These are phyloP conservation scores for Yasuhikotakia modesta DNA, from an alignment of 2,797 vertebrate species.

Conservation along the genomic window DNA sequence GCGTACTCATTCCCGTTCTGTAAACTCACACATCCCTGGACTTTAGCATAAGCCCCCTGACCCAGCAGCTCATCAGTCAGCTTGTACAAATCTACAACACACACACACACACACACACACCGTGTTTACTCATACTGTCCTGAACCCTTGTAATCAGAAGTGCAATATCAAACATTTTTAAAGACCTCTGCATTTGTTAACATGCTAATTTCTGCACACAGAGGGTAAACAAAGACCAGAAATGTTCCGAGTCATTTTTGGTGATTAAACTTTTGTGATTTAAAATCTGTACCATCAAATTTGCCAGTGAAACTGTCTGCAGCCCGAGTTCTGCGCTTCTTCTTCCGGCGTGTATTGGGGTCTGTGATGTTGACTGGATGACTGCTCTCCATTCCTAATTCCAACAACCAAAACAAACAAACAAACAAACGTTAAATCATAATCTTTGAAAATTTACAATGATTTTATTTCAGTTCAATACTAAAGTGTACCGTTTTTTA, in stretches of 20 bases:
- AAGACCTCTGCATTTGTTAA: no score
- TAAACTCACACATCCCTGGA: conserved; percentile 90
- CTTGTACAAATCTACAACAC: conserved; percentile 85
- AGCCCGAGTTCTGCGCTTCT: conserved; percentile 86
- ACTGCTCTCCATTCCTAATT: conserved; percentile 85
- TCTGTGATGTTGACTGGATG: conserved; percentile 86
- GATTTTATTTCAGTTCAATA: not conserved
- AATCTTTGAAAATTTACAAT: not conserved
- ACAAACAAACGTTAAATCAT: not conserved
- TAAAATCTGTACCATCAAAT: conserved; percentile 82
- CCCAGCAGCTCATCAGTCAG: conserved; percentile 92
- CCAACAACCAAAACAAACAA: conserved; percentile 41
- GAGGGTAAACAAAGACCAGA: not conserved
- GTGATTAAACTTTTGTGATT: not conserved
- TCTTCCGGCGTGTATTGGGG: conserved; percentile 84
- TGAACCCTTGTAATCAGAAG: not conserved
- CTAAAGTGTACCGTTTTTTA: not conserved
- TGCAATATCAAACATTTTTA: not conserved
- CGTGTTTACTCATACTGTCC: conserved; percentile 6
- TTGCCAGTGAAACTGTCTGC: conserved; percentile 84
- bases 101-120: conserved; percentile 23
- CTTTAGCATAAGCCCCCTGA: conserved; percentile 93
- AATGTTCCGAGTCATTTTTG: not conserved
- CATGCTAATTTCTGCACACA: no score
- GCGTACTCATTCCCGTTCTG: conserved; percentile 92